Base-by-base conservation (phyloP, 2,888 invertebrate genomes). In the Gryllus longicercus region DNA sequence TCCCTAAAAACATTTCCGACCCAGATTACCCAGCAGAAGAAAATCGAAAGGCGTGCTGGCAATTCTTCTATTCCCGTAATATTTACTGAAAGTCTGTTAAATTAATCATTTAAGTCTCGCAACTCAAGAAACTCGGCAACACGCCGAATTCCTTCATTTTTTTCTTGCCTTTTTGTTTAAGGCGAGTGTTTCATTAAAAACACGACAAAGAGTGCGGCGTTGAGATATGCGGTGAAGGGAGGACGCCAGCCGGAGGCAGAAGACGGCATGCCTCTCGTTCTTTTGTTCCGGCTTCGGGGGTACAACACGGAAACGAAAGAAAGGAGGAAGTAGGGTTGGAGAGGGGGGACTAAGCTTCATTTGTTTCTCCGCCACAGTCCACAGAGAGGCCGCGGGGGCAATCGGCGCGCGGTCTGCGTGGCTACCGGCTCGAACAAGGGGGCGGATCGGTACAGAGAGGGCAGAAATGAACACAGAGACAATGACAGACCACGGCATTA, bases 181-280 rank as follows among this genome's bases (percentile, higher is more conserved):
- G n/a, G n/a, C 63, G 63, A 63, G 63, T 63, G 63, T 63, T 63
- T 63, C 63, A 63, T 63, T 63, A 63, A 63, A 21, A 63, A 63
- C 63, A 63, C 14, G 63, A 63, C 63, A 63, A 63, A 63, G 63
- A 63, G 16, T 63, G 63, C 63, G 14, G 63, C 1, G 63, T 63
- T 63, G 63, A 63, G 63, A 63, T 63, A 63, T 63, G 63, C 63
- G 63, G n/a, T 63, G 63, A 63, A n/a, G 51, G 51, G 2, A 16
- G 63, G 63, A n/a, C n/a, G 63, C 14, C n/a, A 63, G 63, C 63
- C 38, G 16, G 63, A 14, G 63, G 63, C 63, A 11, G 1, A 38
- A 38, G 38, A 38, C 38, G 38, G 63, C 63, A 4, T 63, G 16
- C 63, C 63, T 63, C 63, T 1, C 63, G 16, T 63, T 63, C 63